A percentile compares a stretch with the other conserved stretches of the same genome.
Conservation (phyloP, 2,113 vertebrate genomes). For the Chaetodon trifascialis region DNA sequence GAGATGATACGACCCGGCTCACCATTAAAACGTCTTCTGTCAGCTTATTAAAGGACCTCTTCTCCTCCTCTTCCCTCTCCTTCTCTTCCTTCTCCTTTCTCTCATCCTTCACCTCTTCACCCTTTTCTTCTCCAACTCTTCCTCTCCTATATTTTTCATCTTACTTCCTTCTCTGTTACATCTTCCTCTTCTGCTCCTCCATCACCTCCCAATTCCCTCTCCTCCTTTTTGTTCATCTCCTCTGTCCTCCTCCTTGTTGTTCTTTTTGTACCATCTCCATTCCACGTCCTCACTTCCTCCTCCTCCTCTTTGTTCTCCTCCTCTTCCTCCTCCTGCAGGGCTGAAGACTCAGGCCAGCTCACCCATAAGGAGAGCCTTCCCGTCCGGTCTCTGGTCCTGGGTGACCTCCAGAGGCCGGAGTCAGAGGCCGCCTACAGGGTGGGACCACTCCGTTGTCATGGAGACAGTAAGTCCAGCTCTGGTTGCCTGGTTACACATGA, state of each 20-base stretch:
- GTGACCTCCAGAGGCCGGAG: slow-evolving; percentile 88
- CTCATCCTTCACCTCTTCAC: too few species aligned
- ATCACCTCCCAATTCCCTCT: neutral
- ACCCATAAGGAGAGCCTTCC: slow-evolving; percentile 93
- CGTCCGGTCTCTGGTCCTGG: slow-evolving; percentile 89
- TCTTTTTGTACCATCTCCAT: too few species aligned
- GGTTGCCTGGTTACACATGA: slow-evolving; percentile 25
- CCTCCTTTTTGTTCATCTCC: neutral
- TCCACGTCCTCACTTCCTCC: too few species aligned
- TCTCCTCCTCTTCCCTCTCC: neutral
- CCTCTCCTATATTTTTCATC: too few species aligned
- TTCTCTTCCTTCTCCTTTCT: too few species aligned
- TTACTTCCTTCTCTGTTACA: too few species aligned
- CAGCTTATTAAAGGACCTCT: neutral
- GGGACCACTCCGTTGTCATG: slow-evolving; percentile 92
- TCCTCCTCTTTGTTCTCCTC: neutral
- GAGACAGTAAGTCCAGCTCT: slow-evolving; percentile 75
- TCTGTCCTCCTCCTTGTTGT: too few species aligned
- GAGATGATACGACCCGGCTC: neutral
- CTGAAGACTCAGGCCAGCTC: slow-evolving; percentile 91
- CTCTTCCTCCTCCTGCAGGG: slow-evolving; percentile 78
- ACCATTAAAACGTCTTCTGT: neutral
- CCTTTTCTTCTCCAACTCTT: too few species aligned
- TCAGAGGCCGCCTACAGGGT: slow-evolving; percentile 93
- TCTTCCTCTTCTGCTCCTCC: too few species aligned